phyloP scores from a whole-genome alignment of 2,888 invertebrate species.

The Ochlodes sylvanus region DNA sequence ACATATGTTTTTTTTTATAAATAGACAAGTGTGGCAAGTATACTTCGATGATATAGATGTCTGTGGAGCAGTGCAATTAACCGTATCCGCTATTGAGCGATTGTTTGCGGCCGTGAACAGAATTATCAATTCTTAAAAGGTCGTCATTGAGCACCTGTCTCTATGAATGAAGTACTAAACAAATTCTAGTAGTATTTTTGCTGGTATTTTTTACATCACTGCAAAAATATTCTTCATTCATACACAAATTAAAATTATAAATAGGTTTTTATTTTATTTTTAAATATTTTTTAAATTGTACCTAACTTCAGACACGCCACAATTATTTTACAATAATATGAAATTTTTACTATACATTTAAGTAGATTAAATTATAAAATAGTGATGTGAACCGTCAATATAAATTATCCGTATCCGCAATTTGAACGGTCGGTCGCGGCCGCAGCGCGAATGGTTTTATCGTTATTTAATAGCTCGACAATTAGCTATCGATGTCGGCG shows the following conservation, averaged over 20 bases:
- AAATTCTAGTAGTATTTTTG: too few relatives aligned
- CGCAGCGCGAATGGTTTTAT: conserved; percentile 64
- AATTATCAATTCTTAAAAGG: conserved; percentile 30
- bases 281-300: too few relatives aligned
- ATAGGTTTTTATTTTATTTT: too few relatives aligned
- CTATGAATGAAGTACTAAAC: too few relatives aligned
- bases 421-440: conserved; percentile 59
- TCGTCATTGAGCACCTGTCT: conserved; percentile 30
- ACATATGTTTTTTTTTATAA: too few relatives aligned
- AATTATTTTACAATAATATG: too few relatives aligned
- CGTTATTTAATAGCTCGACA: conserved; percentile 63
- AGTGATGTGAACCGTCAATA: conserved; percentile 46
- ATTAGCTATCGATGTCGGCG: conserved; percentile 57
- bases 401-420: conserved; percentile 65
- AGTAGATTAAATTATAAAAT: conserved; percentile 6
- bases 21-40: not conserved
- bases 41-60: conserved; percentile 4
- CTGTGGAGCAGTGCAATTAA: conserved; percentile 15
- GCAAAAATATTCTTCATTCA: too few relatives aligned
- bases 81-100: conserved; percentile 20
- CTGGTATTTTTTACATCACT: too few relatives aligned
- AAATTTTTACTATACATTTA: too few relatives aligned
- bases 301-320: too few relatives aligned
- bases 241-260: too few relatives aligned
- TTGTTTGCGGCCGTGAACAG: conserved; percentile 23